Base-by-base conservation (phyloP, 2,888 invertebrate genomes). In the Agriopis aurantiaria region DNA sequence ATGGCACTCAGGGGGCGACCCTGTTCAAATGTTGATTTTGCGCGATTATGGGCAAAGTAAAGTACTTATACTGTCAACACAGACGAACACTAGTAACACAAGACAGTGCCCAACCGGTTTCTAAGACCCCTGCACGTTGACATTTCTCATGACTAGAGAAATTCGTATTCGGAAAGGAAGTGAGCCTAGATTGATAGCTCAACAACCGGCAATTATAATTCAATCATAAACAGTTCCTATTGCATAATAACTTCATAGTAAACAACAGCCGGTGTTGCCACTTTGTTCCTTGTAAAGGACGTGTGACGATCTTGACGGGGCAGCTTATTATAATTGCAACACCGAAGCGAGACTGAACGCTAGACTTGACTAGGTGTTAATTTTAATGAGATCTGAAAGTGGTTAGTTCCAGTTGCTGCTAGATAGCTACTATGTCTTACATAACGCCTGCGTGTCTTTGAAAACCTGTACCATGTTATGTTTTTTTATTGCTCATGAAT, bases 111-210 rank as follows among this genome's bases (percentile, higher is more conserved):
- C 74, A 76, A 88, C 88, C 81, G 83, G 88, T 89, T 87, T 75
- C 75, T 81, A 84, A 83, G 74, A 70, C 68, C 78, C 77, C 73
- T 80, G 80, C 80, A 83, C 84, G 84, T 86, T 88, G 89, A 88
- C 89, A 89, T 89, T 89, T 89, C 87, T 82, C 88, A 88, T 88
- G 88, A 81, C 85, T 85, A 80, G 88, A 84, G 88, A 88, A 86
- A 88, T 87, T 89, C 87, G 87, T 87, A 86, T 87, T 86, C 86
- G 85, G 83, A 85, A 87, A 88, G 88, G 87, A 86, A 87, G 84
- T 84, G 74, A 73, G 80, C 80, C 81, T 73, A 83, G 84, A 83
- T 85, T 85, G 85, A 88, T 86, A 79, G 82, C 85, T 81, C 79
- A 82, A 85, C 83, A 85, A 84, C 84, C 80, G 69, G 76, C 84